phyloP scores from a whole-genome alignment of 2,888 invertebrate genomes.

The Brachypterus glaber region DNA sequence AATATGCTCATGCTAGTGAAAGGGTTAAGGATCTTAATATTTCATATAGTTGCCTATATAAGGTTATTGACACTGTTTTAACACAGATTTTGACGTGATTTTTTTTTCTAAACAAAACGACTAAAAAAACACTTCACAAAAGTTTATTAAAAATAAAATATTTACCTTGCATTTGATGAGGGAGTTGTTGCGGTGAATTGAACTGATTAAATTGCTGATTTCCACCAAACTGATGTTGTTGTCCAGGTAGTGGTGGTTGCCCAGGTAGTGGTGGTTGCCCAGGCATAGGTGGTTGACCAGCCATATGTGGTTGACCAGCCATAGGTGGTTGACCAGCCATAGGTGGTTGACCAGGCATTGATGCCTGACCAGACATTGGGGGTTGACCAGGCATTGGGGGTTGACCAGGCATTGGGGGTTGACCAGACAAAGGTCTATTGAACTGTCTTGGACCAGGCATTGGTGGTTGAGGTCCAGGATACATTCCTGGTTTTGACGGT shows the following conservation, averaged over 20 bases:
- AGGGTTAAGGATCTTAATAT: too few species aligned
- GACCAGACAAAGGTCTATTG: conserved; percentile 15
- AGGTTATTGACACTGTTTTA: too few species aligned
- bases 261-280: conserved; percentile 24
- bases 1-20: too few species aligned
- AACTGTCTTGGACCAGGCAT: conserved; percentile 14
- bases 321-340: conserved; percentile 2
- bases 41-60: too few species aligned
- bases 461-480: conserved; percentile 23
- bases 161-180: not conserved
- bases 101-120: too few species aligned
- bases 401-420: conserved; percentile 24
- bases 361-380: conserved; percentile 23
- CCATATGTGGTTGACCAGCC: conserved; percentile 14
- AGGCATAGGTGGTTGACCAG: conserved; percentile 13
- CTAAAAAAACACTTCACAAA: too few species aligned
- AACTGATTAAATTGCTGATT: not conserved
- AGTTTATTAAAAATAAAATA: too few species aligned
- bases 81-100: too few species aligned
- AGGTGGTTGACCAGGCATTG: conserved; percentile 29
- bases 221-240: conserved; percentile 8
- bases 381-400: conserved; percentile 27
- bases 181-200: not conserved
- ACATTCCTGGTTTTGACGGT: conserved; percentile 16
- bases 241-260: conserved; percentile 15